Evolutionary conservation across 1,140 invertebrate species (phyloP), one percentile per base, ranked within the genome.

Genomic region (Cyclargus thomasi): DNA sequence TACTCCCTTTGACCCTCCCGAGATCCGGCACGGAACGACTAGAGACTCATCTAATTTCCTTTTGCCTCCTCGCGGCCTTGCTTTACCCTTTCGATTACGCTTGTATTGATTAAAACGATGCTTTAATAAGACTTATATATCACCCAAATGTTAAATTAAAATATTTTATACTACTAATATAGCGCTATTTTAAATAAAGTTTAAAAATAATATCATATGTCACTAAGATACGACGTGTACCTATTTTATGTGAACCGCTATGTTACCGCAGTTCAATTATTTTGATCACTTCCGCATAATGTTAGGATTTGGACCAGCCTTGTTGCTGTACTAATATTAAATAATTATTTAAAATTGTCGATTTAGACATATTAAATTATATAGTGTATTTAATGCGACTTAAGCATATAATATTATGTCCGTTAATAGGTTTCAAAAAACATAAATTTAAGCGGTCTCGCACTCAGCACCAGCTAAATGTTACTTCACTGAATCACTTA

Each of bases 271-370:
- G 78, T 81, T 76, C 76, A 81, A 79, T 85, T 86, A 86, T 86
- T 86, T 86, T 78, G 76, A 77, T 77, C 76, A 81, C 81, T 86
- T 86, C 84, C 84, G 82, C 80, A 78, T 86, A n/a, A 79, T 79
- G 72, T 77, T 74, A 76, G 75, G 76, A 79, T 78, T 78, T 67
- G 73, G 76, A 77, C 69, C 73, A 73, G 74, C 67, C 74, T n/a
- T n/a, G n/a, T n/a, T n/a, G n/a, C n/a, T n/a, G n/a, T n/a, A n/a
- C n/a, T n/a, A n/a, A n/a, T n/a, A n/a, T n/a, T n/a, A n/a, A n/a
- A n/a, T n/a, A n/a, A n/a, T n/a, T n/a, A n/a, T n/a, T n/a, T n/a
- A n/a, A n/a, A n/a, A n/a, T n/a, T n/a, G n/a, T n/a, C n/a, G n/a
- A n/a, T n/a, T n/a, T n/a, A n/a, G n/a, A n/a, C n/a, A n/a, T n/a